Evolutionary conservation across 2,888 invertebrate genomes (phyloP).

Genomic region (Sphaeridia pumilis): DNA sequence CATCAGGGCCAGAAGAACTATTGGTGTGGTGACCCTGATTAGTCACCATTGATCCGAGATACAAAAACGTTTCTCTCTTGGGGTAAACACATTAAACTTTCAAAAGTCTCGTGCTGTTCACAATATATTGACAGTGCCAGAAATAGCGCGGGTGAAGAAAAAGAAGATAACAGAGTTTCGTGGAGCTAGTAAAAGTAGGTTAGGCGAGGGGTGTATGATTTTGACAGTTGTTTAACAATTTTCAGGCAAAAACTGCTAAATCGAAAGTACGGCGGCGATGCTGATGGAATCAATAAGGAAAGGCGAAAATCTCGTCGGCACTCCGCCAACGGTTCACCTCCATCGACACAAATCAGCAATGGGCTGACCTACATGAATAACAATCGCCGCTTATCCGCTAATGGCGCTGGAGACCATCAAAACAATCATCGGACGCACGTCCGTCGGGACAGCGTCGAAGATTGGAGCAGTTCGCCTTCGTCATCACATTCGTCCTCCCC

Average conservation of each 20-base stretch:
- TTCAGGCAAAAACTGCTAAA: constrained; percentile 59
- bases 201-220: background rate
- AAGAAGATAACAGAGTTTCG: background rate
- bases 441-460: constrained; percentile 38
- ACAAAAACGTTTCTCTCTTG: too few species aligned
- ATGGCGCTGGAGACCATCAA: constrained; percentile 37
- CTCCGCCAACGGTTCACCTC: constrained; percentile 53
- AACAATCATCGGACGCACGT: too few species aligned
- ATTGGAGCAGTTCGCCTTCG: constrained; percentile 48
- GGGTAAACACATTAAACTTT: too few species aligned
- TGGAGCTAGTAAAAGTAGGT: background rate
- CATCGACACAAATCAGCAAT: constrained; percentile 28
- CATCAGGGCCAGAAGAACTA: too few species aligned
- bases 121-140: too few species aligned
- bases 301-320: constrained; percentile 67
- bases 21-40: too few species aligned
- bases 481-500: constrained; percentile 42
- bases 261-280: constrained; percentile 43
- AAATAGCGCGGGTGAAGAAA: background rate
- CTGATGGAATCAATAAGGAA: constrained; percentile 41
- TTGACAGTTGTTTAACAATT: background rate
- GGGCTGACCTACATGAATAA: constrained; percentile 25
- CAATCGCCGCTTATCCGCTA: constrained; percentile 35
- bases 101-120: too few species aligned
- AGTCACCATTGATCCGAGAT: too few species aligned